Percentiles rank a stretch among this genome's conserved stretches.
Evolutionary conservation across 2,797 vertebrate genomes (phyloP).

Genomic region (Pipistrellus kuhlii): DNA sequence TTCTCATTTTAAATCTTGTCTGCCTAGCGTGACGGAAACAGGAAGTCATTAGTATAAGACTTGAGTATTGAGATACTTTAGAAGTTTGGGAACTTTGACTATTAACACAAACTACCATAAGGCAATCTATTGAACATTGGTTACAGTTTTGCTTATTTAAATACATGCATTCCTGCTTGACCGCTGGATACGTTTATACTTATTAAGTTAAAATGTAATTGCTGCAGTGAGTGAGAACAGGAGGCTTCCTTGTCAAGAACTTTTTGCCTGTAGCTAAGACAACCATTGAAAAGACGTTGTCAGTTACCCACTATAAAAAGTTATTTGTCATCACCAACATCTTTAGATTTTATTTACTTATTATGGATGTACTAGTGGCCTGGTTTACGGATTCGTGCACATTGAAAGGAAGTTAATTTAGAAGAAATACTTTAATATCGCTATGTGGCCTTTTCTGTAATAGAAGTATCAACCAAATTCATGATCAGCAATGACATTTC

Average conservation of each 20-base stretch:
- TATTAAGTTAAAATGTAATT: conserved; percentile 1
- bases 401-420: too few relatives aligned
- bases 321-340: background rate
- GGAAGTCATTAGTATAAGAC: conserved; percentile 75
- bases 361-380: background rate
- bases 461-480: too few relatives aligned
- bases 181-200: background rate
- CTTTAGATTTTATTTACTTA: background rate
- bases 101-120: background rate
- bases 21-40: conserved; percentile 76
- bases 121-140: background rate
- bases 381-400: too few relatives aligned
- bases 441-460: too few relatives aligned
- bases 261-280: background rate
- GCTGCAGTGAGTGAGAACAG: background rate
- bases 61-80: conserved; percentile 65
- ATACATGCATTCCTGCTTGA: conserved; percentile 7
- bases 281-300: background rate
- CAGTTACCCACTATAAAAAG: background rate
- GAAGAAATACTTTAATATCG: too few relatives aligned
- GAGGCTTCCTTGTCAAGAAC: background rate
- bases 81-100: conserved; percentile 53
- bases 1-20: conserved; percentile 82
- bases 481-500: too few relatives aligned
- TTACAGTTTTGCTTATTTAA: conserved; percentile 55